These are phyloP conservation scores for Tauraco hartlaubi DNA, from an alignment of 2,797 vertebrate genomes.

Conservation along the genomic window DNA sequence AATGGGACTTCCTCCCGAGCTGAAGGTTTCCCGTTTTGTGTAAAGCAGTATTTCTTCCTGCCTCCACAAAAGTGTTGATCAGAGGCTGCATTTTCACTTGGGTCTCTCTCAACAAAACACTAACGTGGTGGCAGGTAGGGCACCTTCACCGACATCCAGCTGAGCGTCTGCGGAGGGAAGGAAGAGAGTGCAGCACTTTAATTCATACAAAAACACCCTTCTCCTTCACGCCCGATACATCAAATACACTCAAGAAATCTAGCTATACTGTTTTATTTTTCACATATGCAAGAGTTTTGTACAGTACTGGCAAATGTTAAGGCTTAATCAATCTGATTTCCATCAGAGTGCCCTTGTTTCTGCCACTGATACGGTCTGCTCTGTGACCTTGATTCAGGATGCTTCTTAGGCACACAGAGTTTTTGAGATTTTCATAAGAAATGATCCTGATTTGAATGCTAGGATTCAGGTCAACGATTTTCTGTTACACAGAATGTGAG, in stretches of 20 bases:
- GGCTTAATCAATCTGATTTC: background rate
- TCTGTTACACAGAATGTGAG: background rate
- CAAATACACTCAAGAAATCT: background rate
- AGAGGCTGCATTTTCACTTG: background rate
- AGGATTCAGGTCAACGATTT: background rate
- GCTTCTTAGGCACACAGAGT: background rate
- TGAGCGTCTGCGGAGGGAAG: fast-evolving
- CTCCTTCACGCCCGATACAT: background rate
- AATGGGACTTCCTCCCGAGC: background rate
- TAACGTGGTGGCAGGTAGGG: background rate
- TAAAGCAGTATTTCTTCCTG: background rate
- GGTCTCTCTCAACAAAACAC: background rate
- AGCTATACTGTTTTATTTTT: background rate
- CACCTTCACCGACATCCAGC: background rate
- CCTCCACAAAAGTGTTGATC: background rate
- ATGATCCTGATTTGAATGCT: background rate
- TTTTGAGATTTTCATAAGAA: background rate
- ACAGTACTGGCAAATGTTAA: background rate
- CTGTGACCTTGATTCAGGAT: background rate
- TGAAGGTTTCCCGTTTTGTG: fast-evolving
- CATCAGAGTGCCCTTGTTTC: background rate
- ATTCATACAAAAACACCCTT: background rate
- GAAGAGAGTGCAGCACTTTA: background rate
- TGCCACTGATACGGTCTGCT: background rate
- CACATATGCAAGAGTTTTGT: background rate